These are phyloP conservation scores for Myzus persicae DNA, from an alignment of 1,140 invertebrate genomes.

Conservation along the genomic window DNA sequence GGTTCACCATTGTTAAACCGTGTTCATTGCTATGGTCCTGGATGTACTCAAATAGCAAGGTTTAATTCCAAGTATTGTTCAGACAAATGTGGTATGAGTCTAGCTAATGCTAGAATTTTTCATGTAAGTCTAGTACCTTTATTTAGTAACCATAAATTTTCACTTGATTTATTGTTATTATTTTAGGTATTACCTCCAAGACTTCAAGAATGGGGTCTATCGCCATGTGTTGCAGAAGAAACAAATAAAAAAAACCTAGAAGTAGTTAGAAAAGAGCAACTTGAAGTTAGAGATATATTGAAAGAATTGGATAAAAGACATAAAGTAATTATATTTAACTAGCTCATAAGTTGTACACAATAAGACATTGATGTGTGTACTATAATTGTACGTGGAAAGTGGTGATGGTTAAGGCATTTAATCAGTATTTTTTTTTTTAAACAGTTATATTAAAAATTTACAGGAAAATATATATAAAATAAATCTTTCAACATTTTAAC, in stretches of 20 bases:
- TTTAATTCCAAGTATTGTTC: slow-evolving; percentile 94
- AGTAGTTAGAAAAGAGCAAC: slow-evolving; percentile 79
- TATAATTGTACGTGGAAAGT: neutral
- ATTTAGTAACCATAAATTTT: slow-evolving; percentile 15
- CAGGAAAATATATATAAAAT: neutral
- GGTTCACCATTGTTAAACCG: slow-evolving; percentile 62
- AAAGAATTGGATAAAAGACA: slow-evolving; percentile 80
- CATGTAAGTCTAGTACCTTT: slow-evolving; percentile 67
- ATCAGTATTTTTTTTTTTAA: neutral
- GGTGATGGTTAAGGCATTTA: neutral
- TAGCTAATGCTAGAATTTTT: slow-evolving; percentile 87
- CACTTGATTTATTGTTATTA: neutral
- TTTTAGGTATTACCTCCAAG: slow-evolving; percentile 82
- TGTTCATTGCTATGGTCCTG: slow-evolving; percentile 90
- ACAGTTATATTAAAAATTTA: neutral
- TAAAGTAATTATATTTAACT: slow-evolving; percentile 62
- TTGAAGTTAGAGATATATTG: slow-evolving; percentile 77
- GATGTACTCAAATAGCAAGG: slow-evolving; percentile 80
- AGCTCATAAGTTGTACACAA: neutral
- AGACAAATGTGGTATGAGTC: slow-evolving; percentile 88
- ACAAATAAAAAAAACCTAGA: slow-evolving; percentile 85
- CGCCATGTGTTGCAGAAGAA: slow-evolving; percentile 86
- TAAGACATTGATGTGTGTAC: neutral
- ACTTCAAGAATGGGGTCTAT: slow-evolving; percentile 94
- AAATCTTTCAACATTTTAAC: too few relatives aligned